Evolutionary conservation across 2,113 vertebrate genomes (phyloP).

Genomic region (Xiphophorus couchianus): DNA sequence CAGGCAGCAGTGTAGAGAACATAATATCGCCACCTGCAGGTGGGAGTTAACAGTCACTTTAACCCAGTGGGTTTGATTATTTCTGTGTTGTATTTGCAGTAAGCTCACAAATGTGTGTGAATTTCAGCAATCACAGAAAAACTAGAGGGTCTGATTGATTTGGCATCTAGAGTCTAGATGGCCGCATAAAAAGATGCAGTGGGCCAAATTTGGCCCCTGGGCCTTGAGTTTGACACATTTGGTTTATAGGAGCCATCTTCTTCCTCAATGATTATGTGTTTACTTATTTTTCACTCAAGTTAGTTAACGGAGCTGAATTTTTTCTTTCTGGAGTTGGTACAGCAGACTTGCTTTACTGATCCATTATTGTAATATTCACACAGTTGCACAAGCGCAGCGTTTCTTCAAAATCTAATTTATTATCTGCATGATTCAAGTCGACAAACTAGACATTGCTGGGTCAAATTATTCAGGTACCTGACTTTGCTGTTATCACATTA

Average conservation of each 20-base stretch:
- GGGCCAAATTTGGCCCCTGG: too few relatives aligned
- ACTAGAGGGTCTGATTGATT: too few relatives aligned
- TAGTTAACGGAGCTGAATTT: background rate
- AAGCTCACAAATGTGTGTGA: too few relatives aligned
- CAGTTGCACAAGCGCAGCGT: background rate
- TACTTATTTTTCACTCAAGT: background rate
- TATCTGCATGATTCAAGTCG: constrained; percentile 2
- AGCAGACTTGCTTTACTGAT: background rate
- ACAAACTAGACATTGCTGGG: constrained; percentile 3
- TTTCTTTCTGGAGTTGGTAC: background rate
- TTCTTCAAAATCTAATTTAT: constrained; percentile 9
- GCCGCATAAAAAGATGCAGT: too few relatives aligned
- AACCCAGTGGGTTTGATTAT: too few relatives aligned
- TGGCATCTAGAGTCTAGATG: too few relatives aligned
- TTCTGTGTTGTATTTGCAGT: too few relatives aligned
- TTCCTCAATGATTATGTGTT: background rate
- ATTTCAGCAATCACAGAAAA: too few relatives aligned
- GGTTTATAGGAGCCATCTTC: background rate
- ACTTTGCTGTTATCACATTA: constrained; percentile 20
- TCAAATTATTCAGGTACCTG: constrained; percentile 9
- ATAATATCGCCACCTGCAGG: too few relatives aligned
- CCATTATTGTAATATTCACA: background rate
- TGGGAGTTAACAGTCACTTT: too few relatives aligned
- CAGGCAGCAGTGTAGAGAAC: too few relatives aligned
- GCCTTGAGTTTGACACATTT: too few relatives aligned